Conservation (phyloP, 2,113 vertebrate genomes). For the Pelobates fuscus region DNA sequence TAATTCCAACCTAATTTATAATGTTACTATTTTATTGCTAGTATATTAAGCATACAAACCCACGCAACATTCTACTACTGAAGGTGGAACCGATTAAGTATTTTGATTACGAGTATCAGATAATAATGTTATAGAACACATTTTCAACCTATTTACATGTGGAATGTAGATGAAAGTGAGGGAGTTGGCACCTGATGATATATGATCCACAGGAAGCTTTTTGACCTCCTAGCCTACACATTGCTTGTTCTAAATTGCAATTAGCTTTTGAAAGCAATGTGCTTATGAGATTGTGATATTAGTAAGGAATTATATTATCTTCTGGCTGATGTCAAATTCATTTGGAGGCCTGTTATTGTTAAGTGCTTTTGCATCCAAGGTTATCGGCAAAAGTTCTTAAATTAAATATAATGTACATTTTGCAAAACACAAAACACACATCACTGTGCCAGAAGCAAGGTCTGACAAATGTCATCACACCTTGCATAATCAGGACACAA, state of each 20-base stretch:
- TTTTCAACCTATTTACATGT: no score
- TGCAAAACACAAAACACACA: slow-evolving; percentile 20
- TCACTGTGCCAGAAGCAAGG: slow-evolving; percentile 11
- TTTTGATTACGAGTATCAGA: no score
- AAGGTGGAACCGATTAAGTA: no score
- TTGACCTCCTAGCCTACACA: background rate
- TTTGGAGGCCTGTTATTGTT: background rate
- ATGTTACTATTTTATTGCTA: no score
- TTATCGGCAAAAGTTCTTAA: slow-evolving; percentile 38
- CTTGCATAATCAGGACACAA: slow-evolving; percentile 16
- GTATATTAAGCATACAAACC: no score
- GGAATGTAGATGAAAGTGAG: no score
- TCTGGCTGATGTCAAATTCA: slow-evolving; percentile 23
- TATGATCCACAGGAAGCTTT: background rate
- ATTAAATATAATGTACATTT: slow-evolving; percentile 35
- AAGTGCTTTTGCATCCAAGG: slow-evolving; percentile 28
- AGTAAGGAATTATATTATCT: slow-evolving; percentile 21
- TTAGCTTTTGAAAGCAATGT: slow-evolving; percentile 6
- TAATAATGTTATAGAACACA: no score
- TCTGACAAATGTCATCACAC: slow-evolving; percentile 41
- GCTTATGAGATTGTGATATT: slow-evolving; percentile 1
- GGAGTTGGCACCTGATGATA: no score
- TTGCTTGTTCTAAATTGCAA: background rate
- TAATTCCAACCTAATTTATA: no score
- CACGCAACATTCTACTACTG: no score